Evolutionary conservation across 1,140 invertebrate genomes (phyloP).

Genomic region (Leucophenga varia): DNA sequence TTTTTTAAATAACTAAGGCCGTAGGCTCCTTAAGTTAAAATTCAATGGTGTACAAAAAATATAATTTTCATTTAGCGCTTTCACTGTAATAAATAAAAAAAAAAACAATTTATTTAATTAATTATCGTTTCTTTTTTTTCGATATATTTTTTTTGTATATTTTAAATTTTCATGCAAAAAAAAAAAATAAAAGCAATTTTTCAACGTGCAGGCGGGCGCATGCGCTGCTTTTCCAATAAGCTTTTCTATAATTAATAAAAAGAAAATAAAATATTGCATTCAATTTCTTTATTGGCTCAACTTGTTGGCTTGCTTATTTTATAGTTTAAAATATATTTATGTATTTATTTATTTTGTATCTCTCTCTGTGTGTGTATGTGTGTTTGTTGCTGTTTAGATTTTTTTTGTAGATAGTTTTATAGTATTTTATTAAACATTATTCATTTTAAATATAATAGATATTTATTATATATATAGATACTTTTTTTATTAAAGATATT

Average conservation of each 20-base stretch:
- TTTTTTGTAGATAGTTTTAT: conserved; percentile 1
- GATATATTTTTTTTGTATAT: not conserved
- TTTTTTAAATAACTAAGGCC: conserved; percentile 8
- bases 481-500: too few species aligned
- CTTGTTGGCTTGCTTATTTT: conserved; percentile 12
- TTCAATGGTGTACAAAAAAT: not conserved
- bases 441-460: too few species aligned
- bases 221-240: too few species aligned
- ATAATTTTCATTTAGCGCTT: not conserved
- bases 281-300: not conserved
- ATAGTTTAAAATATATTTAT: not conserved
- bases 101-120: conserved; percentile 2
- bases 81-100: conserved; percentile 11
- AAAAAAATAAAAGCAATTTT: not conserved
- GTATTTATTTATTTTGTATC: conserved; percentile 8
- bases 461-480: too few species aligned
- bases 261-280: conserved; percentile 9
- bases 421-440: too few species aligned
- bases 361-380: not conserved
- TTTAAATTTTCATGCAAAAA: not conserved
- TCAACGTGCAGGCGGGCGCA: too few species aligned
- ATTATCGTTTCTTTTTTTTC: too few species aligned
- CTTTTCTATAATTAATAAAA: too few species aligned
- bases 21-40: not conserved
- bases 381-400: not conserved